phyloP scores from a whole-genome alignment of 2,888 invertebrate genomes.

The Drosophila melanosoma region DNA sequence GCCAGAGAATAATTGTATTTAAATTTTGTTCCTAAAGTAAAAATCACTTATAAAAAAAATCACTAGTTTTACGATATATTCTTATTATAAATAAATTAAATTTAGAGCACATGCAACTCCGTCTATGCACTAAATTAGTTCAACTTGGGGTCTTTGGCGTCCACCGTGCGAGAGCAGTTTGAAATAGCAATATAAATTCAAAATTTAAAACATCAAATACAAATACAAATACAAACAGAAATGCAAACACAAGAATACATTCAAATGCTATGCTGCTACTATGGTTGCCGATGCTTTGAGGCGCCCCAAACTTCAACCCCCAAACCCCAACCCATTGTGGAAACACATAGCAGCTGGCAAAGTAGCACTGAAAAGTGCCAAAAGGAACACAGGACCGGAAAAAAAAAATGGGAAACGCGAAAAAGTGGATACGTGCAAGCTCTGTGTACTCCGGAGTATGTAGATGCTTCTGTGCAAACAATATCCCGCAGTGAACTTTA shows the following conservation, averaged over 20 bases:
- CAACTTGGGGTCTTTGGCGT: not conserved
- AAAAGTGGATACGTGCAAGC: constrained; percentile 39
- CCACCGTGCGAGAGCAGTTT: constrained; percentile 12
- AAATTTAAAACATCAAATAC: constrained; percentile 23
- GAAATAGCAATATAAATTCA: constrained; percentile 24
- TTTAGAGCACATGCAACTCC: not conserved
- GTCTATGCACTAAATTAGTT: not conserved
- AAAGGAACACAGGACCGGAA: constrained; percentile 1
- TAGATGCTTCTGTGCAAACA: constrained; percentile 62
- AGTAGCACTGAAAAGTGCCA: constrained; percentile 41
- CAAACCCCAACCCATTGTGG: not conserved
- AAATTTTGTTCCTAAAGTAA: not conserved
- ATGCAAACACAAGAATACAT: constrained; percentile 15
- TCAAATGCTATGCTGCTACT: constrained; percentile 16
- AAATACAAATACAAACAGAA: constrained; percentile 21
- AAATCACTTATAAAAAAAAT: not conserved
- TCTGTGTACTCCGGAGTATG: constrained; percentile 10
- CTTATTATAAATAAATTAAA: not conserved
- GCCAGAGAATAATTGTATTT: not conserved
- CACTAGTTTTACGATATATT: not conserved
- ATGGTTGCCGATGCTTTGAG: constrained; percentile 19
- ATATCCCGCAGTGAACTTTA: constrained; percentile 85
- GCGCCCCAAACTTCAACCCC: constrained; percentile 6
- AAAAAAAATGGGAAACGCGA: constrained; percentile 13
- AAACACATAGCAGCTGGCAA: constrained; percentile 64